phyloP scores from a whole-genome alignment of 2,797 vertebrate genomes.

The Myoxocephalus aenaeus region DNA sequence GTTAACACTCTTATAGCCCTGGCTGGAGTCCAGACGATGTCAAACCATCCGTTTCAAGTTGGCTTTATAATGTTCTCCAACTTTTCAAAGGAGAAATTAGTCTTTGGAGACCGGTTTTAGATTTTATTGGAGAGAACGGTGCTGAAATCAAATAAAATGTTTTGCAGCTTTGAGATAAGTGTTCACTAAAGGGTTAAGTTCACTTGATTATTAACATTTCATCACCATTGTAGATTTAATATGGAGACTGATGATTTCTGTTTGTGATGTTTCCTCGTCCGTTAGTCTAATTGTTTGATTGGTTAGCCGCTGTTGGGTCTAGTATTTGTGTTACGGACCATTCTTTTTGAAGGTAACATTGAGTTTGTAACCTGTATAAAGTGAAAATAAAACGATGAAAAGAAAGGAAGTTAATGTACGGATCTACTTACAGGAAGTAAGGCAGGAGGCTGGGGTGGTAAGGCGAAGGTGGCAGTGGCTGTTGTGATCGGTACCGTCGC shows the following conservation, averaged over 20 bases:
- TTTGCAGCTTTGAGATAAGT: background rate
- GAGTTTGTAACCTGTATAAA: background rate
- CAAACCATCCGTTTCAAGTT: background rate
- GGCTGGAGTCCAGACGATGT: background rate
- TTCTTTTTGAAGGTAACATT: background rate
- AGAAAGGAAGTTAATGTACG: background rate
- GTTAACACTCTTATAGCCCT: background rate
- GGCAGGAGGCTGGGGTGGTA: constrained; percentile 98
- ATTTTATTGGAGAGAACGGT: background rate
- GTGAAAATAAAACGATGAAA: background rate
- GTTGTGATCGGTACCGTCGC: constrained; percentile 95
- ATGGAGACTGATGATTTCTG: too few species aligned
- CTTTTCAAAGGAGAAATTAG: background rate
- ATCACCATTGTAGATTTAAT: too few species aligned
- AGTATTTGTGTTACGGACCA: background rate
- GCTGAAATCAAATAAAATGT: background rate
- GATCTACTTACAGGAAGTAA: constrained; percentile 95
- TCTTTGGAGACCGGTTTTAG: background rate
- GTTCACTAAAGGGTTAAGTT: background rate
- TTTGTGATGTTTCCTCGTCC: too few species aligned
- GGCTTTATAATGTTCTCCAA: background rate
- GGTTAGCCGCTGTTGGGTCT: background rate
- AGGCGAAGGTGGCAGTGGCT: constrained; percentile 93
- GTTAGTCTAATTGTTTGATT: background rate
- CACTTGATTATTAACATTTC: too few species aligned